Conservation (phyloP, 2,797 vertebrate genomes). For the Amphiprion clarkii region DNA sequence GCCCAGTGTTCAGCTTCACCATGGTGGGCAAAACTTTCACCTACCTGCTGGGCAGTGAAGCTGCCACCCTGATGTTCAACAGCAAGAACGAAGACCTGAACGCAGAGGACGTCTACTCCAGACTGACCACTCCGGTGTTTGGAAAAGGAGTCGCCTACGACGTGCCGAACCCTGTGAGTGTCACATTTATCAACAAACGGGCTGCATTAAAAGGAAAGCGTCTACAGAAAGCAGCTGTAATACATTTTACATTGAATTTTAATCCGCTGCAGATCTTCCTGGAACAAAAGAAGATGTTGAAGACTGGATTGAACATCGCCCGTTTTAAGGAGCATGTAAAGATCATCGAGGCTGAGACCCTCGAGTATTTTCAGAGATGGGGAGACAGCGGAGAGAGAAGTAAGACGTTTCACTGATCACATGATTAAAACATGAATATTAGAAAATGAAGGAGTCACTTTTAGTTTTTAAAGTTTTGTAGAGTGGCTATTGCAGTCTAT, state of each 20-base stretch:
- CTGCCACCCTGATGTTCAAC: slow-evolving; percentile 95
- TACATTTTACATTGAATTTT: not conserved
- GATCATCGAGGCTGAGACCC: slow-evolving; percentile 94
- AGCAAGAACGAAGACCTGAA: slow-evolving; percentile 98
- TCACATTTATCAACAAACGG: too few relatives aligned
- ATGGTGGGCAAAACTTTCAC: slow-evolving; percentile 99
- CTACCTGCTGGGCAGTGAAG: slow-evolving; percentile 95
- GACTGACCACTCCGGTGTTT: slow-evolving; percentile 95
- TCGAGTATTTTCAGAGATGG: slow-evolving; percentile 94
- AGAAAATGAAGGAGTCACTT: not conserved
- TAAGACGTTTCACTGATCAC: slow-evolving; percentile 73
- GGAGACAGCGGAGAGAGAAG: slow-evolving; percentile 94
- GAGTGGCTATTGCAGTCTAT: too few relatives aligned
- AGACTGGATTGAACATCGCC: slow-evolving; percentile 94
- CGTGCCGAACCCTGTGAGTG: slow-evolving; percentile 92
- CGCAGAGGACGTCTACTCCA: slow-evolving; percentile 96
- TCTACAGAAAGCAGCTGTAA: not conserved
- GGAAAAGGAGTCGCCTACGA: slow-evolving; percentile 98
- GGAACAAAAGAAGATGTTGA: slow-evolving; percentile 99
- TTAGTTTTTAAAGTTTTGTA: too few relatives aligned
- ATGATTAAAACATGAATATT: not conserved
- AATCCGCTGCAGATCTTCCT: slow-evolving; percentile 89
- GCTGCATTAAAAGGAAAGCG: not conserved
- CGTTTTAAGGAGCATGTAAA: slow-evolving; percentile 92
- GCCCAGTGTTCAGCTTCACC: slow-evolving; percentile 97